phyloP scores from a whole-genome alignment of 2,797 vertebrate species.

The Emydoidea blandingii region DNA sequence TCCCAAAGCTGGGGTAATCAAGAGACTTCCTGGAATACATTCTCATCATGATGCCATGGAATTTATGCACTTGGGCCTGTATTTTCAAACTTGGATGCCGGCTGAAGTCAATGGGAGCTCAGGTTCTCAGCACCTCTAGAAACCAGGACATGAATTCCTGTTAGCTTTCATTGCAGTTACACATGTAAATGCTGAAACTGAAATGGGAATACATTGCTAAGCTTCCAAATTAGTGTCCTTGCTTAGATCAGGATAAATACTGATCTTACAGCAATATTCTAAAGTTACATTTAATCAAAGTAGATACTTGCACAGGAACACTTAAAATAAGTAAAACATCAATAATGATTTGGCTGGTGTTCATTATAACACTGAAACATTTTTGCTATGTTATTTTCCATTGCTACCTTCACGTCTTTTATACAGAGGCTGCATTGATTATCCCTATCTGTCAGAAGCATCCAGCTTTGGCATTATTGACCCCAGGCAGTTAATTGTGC shows the following conservation, averaged over 20 bases:
- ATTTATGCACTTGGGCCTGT: neutral
- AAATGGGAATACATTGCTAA: neutral
- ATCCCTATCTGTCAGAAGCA: conserved; percentile 72
- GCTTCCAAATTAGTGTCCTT: conserved; percentile 23
- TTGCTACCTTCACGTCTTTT: conserved; percentile 62
- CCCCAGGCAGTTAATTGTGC: conserved; percentile 76
- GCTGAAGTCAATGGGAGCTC: neutral
- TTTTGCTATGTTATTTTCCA: conserved; percentile 58
- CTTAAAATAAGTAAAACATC: conserved; percentile 60
- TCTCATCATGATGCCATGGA: neutral
- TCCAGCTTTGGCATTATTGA: conserved; percentile 77
- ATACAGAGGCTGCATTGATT: conserved; percentile 72
- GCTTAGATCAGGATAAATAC: neutral
- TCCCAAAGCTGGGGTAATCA: neutral
- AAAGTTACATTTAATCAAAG: conserved; percentile 69
- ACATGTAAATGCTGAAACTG: neutral
- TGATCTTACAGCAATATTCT: conserved; percentile 24
- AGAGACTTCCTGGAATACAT: neutral
- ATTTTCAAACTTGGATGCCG: neutral
- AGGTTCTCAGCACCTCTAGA: neutral
- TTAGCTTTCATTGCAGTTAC: neutral
- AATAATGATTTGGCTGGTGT: conserved; percentile 76
- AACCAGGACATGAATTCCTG: rapidly evolving
- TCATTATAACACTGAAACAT: conserved; percentile 72
- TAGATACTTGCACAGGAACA: conserved; percentile 39